A percentile compares a stretch with the other conserved stretches of the same genome.
phyloP scores from a whole-genome alignment of 2,797 vertebrate species.

The Molossus molossus region DNA sequence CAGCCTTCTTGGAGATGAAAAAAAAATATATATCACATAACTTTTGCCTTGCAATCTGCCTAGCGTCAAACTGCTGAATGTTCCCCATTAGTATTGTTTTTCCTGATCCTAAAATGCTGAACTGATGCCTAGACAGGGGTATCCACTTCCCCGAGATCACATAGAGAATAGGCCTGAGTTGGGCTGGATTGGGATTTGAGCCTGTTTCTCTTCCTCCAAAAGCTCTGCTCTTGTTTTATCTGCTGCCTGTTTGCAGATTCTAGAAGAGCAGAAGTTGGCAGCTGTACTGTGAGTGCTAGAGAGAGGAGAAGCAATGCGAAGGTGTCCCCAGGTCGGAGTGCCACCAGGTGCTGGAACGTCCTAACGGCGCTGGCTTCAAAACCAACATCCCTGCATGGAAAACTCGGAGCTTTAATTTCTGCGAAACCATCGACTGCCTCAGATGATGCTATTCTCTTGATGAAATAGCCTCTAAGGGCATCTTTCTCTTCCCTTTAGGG shows the following conservation, averaged over 20 bases:
- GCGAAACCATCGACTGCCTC: not conserved
- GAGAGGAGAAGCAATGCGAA: not conserved
- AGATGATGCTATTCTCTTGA: slow-evolving; percentile 17
- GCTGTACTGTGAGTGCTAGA: not conserved
- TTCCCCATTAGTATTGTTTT: not conserved
- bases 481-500: slow-evolving; percentile 48
- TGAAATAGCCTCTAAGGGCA: slow-evolving; percentile 12
- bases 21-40: not conserved
- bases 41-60: not conserved
- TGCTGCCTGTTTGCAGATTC: not conserved
- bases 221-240: not conserved
- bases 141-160: not conserved
- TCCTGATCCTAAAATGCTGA: not conserved
- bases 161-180: not conserved
- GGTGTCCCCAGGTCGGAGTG: not conserved
- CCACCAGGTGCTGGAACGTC: not conserved
- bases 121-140: not conserved
- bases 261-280: not conserved
- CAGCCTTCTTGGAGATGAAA: not conserved
- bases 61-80: not conserved
- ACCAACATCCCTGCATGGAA: not conserved
- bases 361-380: not conserved
- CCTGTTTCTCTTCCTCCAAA: not conserved
- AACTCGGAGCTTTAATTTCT: slow-evolving; percentile 56
- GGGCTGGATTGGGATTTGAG: not conserved